These are phyloP conservation scores for Phodopus roborovskii DNA, from an alignment of 2,113 vertebrate species.

Conservation along the genomic window DNA sequence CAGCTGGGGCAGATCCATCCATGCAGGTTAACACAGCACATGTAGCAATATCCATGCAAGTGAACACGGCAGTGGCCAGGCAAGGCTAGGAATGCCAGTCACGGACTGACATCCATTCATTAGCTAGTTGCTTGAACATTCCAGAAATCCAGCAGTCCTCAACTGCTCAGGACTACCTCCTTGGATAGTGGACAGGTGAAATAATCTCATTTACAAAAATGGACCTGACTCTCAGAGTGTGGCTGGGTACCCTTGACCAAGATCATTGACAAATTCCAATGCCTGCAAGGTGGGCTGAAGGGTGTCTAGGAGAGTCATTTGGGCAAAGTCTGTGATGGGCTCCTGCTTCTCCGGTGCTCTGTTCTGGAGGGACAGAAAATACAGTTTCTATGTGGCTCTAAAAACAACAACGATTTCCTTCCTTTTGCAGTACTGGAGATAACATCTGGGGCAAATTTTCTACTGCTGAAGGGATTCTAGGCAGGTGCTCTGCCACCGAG, in stretches of 20 bases:
- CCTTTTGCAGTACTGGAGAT: not conserved
- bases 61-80: too few relatives aligned
- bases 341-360: not conserved
- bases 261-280: not conserved
- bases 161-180: not conserved
- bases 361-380: not conserved
- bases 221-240: not conserved
- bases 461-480: not conserved
- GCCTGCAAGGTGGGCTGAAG: rapidly evolving
- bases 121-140: not conserved
- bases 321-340: not conserved
- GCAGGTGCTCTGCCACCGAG: not conserved
- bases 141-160: not conserved
- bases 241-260: not conserved
- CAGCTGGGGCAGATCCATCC: not conserved
- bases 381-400: rapidly evolving
- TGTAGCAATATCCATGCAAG: too few relatives aligned
- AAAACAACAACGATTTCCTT: not conserved
- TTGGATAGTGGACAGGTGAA: not conserved
- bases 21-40: too few relatives aligned
- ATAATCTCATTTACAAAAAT: not conserved
- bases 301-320: not conserved
- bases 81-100: not conserved
- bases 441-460: not conserved
- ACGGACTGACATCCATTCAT: not conserved